Percentiles rank a stretch among this genome's conserved stretches.
Evolutionary conservation across 2,888 invertebrate genomes (phyloP).

Genomic region (Clitarchus hookeri): DNA sequence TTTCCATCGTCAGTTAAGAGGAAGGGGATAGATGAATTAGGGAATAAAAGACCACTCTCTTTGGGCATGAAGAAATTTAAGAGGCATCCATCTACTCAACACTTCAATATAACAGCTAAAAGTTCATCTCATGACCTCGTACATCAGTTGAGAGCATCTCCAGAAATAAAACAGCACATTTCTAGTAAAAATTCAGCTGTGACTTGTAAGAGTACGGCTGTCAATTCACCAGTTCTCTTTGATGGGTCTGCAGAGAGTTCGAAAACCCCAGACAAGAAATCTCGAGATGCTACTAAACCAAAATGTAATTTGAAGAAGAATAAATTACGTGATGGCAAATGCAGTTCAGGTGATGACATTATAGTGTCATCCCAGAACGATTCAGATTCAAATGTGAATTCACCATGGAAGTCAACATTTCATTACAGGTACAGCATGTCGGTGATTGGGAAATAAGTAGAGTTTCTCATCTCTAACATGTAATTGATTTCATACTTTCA

Average conservation of each 20-base stretch:
- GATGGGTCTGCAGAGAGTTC: not conserved
- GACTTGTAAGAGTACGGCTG: not conserved
- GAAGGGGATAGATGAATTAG: not conserved
- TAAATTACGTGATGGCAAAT: not conserved
- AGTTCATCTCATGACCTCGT: not conserved
- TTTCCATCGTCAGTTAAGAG: not conserved
- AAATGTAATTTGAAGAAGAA: not conserved
- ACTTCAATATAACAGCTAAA: not conserved
- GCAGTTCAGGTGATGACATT: not conserved
- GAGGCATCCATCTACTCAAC: not conserved
- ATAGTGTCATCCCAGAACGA: not conserved
- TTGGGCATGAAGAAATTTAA: constrained; percentile 7
- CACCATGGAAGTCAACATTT: not conserved
- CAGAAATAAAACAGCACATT: not conserved
- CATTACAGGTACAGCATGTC: not conserved
- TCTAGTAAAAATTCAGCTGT: not conserved
- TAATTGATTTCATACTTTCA: too few relatives aligned
- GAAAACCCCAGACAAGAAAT: not conserved
- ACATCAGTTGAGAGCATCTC: not conserved
- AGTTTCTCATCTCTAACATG: too few relatives aligned
- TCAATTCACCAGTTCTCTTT: not conserved
- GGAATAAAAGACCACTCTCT: not conserved
- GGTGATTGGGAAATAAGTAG: not conserved
- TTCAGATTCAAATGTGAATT: not conserved
- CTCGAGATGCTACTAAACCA: not conserved